Evolutionary conservation across 1,140 invertebrate species (phyloP), one percentile per base, ranked within the genome.

Genomic region (Sarcophaga bullata): DNA sequence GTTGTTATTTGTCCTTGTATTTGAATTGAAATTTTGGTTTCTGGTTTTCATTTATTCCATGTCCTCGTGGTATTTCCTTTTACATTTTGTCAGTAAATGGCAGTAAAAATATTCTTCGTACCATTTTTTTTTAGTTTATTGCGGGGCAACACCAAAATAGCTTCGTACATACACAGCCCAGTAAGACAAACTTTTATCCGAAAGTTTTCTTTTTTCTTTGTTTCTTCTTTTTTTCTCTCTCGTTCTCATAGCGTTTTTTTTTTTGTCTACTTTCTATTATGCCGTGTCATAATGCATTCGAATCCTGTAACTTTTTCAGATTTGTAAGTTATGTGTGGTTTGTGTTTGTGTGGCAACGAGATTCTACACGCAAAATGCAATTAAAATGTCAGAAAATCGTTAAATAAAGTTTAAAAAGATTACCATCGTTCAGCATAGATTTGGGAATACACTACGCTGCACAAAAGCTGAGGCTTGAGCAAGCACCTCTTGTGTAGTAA

Each of bases 341-440:
- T 76, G 46, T 47, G n/a, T 72, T 72, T 72, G 17, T 78, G 75
- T 48, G 80, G 49, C 46, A 58, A n/a, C 49, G 25, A n/a, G 25
- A 81, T 25, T 68, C 80, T 54, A 62, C n/a, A 81, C 80, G 80
- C 80, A 81, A 72, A 72, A 81, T 72, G 80, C 80, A 81, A 81
- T 81, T 81, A 81, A 81, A 81, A 81, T 81, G 80, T 81, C 80
- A 81, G 80, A 62, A 78, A 78, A 62, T 81, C 80, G 80, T 81
- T 62, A 81, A 80, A 81, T 62, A 58, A n/a, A 19, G 54, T 58
- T 58, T 58, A n/a, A n/a, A n/a, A n/a, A 13, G 54, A 15, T 58
- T 58, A 58, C 15, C 13, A 1, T 58, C 15, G 15, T 7, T n/a
- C 54, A 58, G 7, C 11, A 37, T 58, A 58, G 13, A 58, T 58